Evolutionary conservation across 2,113 vertebrate species (phyloP).

Genomic region (Columba janthina): DNA sequence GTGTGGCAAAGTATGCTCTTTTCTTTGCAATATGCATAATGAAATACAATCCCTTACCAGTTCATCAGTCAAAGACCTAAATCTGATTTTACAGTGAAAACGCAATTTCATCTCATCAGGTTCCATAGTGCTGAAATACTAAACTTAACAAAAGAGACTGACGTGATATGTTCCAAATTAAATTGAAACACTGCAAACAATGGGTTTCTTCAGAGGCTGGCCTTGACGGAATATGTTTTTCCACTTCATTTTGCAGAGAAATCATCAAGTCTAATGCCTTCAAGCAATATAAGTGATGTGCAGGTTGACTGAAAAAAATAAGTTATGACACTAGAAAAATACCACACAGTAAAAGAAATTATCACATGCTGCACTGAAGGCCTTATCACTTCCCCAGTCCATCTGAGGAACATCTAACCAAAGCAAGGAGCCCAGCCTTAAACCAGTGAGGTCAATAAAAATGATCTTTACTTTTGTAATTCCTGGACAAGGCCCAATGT

Average conservation of each 20-base stretch:
- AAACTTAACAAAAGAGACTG: slow-evolving; percentile 44
- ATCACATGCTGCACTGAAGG: neutral
- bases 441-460: neutral
- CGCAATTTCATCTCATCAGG: slow-evolving; percentile 55
- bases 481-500: neutral
- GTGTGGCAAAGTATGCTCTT: neutral
- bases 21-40: slow-evolving; percentile 17
- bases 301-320: slow-evolving; percentile 26
- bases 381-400: neutral
- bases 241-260: slow-evolving; percentile 59
- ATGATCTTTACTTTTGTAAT: neutral
- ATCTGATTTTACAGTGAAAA: slow-evolving; percentile 57
- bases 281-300: slow-evolving; percentile 8
- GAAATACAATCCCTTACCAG: slow-evolving; percentile 39
- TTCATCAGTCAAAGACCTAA: slow-evolving; percentile 55
- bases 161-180: slow-evolving; percentile 54
- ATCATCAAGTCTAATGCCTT: slow-evolving; percentile 52
- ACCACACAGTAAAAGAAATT: neutral
- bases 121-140: slow-evolving; percentile 35
- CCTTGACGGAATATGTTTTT: slow-evolving; percentile 52
- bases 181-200: slow-evolving; percentile 59
- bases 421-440: neutral
- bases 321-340: neutral
- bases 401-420: neutral
- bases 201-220: slow-evolving; percentile 15